Conservation (phyloP, 1,140 invertebrate species). For the Bombus pyrosoma region DNA sequence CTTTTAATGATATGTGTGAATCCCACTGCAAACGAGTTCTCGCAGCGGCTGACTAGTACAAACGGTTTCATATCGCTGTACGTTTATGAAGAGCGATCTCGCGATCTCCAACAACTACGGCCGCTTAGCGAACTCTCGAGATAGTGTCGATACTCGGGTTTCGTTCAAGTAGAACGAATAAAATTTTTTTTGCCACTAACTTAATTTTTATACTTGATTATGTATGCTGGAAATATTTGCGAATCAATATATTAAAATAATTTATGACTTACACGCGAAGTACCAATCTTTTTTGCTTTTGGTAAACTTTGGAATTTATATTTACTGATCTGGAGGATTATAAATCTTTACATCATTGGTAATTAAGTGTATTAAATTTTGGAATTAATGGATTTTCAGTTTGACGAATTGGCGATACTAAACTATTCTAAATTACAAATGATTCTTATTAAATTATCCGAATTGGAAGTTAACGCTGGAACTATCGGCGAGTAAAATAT, state of each 20-base stretch:
- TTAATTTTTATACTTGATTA: not conserved
- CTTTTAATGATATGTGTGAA: constrained; percentile 76
- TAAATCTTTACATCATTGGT: not conserved
- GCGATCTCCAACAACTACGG: not conserved
- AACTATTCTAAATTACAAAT: not conserved
- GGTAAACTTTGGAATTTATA: too few species aligned
- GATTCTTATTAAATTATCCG: not conserved
- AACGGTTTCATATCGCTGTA: constrained; percentile 14
- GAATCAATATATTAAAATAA: not conserved
- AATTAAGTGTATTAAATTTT: not conserved
- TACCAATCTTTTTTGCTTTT: too few species aligned
- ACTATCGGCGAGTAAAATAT: not conserved
- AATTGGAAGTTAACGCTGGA: not conserved
- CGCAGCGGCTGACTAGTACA: constrained; percentile 63
- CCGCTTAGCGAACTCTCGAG: too few species aligned
- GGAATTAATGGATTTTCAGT: not conserved
- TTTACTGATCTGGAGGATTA: too few species aligned
- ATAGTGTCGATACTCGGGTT: too few species aligned
- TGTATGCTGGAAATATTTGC: not conserved
- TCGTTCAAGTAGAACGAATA: not conserved
- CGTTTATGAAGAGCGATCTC: not conserved
- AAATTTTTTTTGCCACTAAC: rapidly evolving
- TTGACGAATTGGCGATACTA: not conserved
- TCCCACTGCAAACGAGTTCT: constrained; percentile 67
- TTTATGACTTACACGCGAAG: too few species aligned